A percentile compares a stretch with the other conserved stretches of the same genome.
Evolutionary conservation across 2,113 vertebrate species (phyloP).

Genomic region (Ptilorrhoa leucosticta): DNA sequence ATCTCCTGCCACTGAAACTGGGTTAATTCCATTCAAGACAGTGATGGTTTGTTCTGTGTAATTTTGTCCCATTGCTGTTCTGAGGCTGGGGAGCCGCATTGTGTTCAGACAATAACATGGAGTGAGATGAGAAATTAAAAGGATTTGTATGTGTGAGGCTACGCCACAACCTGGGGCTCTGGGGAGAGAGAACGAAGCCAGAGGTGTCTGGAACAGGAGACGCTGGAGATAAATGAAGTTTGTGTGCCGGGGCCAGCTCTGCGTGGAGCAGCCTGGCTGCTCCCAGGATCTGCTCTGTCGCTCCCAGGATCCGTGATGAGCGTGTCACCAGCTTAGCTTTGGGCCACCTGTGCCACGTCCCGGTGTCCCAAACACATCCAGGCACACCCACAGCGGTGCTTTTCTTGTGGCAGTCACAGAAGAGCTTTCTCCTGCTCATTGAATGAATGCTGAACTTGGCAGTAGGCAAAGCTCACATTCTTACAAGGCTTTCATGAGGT

Average conservation of each 20-base stretch:
- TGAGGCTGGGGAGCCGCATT: not conserved
- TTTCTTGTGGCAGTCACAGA: not conserved
- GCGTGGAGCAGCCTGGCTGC: not conserved
- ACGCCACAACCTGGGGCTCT: not conserved
- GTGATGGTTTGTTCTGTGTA: not conserved
- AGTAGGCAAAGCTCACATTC: not conserved
- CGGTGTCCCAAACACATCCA: not conserved
- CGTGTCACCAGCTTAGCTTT: not conserved
- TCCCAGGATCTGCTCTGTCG: not conserved
- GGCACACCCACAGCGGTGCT: not conserved
- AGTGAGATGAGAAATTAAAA: not conserved
- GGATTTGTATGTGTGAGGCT: not conserved
- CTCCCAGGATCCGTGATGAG: not conserved
- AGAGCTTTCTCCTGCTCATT: not conserved
- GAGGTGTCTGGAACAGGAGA: not conserved
- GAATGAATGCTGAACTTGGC: rapidly evolving
- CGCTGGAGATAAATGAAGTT: not conserved
- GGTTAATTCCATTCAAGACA: not conserved
- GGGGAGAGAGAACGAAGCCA: not conserved
- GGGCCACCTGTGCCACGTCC: not conserved
- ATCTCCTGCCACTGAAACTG: not conserved
- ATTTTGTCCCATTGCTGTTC: not conserved
- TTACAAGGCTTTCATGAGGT: not conserved
- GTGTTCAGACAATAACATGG: not conserved
- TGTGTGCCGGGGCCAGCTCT: not conserved